A percentile compares a stretch with the other conserved stretches of the same genome.
Conservation (phyloP, 2,113 vertebrate species). For the Ranitomeya imitator region DNA sequence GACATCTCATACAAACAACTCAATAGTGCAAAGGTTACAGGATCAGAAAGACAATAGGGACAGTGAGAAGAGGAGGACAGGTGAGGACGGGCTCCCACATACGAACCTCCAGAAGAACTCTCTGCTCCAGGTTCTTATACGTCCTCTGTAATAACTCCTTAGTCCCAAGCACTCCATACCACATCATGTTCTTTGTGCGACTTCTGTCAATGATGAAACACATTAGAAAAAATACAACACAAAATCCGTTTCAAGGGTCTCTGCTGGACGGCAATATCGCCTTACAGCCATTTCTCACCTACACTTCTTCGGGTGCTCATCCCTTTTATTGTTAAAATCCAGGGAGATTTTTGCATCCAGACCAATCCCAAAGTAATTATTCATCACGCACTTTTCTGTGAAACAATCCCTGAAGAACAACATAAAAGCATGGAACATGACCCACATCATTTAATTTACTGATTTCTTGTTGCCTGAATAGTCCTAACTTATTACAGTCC, state of each 20-base stretch:
- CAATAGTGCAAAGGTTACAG: background rate
- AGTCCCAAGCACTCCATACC: conserved; percentile 92
- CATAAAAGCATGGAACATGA: background rate
- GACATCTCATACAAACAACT: background rate
- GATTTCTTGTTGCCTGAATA: background rate
- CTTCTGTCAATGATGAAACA: conserved; percentile 72
- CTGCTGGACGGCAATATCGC: background rate
- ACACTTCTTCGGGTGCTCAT: conserved; percentile 94
- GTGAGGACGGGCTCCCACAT: background rate
- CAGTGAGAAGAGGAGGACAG: conserved; percentile 7
- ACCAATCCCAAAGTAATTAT: conserved; percentile 95
- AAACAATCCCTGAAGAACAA: conserved; percentile 78
- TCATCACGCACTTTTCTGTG: conserved; percentile 94
- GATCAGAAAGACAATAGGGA: background rate
- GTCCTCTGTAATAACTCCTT: conserved; percentile 92
- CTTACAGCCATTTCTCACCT: conserved; percentile 67
- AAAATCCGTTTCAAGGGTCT: background rate
- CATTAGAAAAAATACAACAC: background rate
- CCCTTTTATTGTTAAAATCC: conserved; percentile 94
- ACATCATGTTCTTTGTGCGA: conserved; percentile 98
- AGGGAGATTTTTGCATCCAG: conserved; percentile 93
- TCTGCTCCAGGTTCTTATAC: conserved; percentile 92
- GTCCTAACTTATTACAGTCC: background rate
- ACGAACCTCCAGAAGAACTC: conserved; percentile 88
- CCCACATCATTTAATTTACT: background rate